Evolutionary conservation across 2,113 vertebrate species (phyloP).

Genomic region (Sebastes fasciatus): DNA sequence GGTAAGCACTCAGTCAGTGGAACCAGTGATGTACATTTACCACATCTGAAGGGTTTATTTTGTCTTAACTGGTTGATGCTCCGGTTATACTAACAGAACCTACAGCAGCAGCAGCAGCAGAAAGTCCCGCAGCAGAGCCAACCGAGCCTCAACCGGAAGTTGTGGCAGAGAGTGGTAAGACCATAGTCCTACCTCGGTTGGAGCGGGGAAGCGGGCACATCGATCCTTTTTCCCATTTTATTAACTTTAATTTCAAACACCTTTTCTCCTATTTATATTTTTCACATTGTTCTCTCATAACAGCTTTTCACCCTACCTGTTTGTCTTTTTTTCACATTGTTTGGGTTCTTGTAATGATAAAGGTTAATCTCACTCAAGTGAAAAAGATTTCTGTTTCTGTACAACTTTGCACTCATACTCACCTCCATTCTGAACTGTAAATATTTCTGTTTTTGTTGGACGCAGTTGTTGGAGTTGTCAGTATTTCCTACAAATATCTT

Average conservation of each 20-base stretch:
- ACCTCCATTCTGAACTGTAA: not conserved
- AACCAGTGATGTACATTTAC: constrained; percentile 2
- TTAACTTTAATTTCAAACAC: constrained; percentile 26
- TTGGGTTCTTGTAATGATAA: constrained; percentile 32
- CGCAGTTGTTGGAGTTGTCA: not conserved
- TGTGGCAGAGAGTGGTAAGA: constrained; percentile 76
- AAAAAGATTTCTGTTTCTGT: constrained; percentile 10
- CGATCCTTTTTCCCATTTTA: not conserved
- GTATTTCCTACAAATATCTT: constrained; percentile 24
- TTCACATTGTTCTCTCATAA: constrained; percentile 13
- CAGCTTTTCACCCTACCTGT: constrained; percentile 29
- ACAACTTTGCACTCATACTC: not conserved
- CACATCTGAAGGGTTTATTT: constrained; percentile 3
- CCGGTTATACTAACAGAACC: constrained; percentile 67
- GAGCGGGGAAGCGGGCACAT: constrained; percentile 20
- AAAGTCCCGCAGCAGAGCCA: constrained; percentile 53
- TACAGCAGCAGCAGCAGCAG: constrained; percentile 43
- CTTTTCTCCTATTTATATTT: constrained; percentile 18
- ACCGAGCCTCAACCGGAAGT: constrained; percentile 52
- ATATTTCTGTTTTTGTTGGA: constrained; percentile 14
- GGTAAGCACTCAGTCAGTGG: constrained; percentile 51
- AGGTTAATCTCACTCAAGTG: constrained; percentile 46
- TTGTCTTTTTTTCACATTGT: constrained; percentile 19
- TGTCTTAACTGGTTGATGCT: constrained; percentile 32
- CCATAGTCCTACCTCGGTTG: constrained; percentile 28